Base-by-base conservation (phyloP, 2,888 invertebrate genomes). In the Chelonus formosanus region DNA sequence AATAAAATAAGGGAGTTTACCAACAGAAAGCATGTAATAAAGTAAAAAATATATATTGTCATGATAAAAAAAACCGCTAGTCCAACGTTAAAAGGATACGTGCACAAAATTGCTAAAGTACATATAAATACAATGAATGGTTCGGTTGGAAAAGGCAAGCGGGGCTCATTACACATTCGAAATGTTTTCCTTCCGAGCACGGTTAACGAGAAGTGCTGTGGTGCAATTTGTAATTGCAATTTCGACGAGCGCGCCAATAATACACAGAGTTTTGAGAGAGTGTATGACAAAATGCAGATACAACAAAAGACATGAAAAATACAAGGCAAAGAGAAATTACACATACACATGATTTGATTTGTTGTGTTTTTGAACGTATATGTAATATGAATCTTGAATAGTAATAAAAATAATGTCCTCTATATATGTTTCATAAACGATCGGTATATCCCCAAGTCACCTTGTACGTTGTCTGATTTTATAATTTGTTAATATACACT, bases 221-320 rank as follows among this genome's bases (percentile, higher is more conserved):
- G 61, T 67, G 50, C 63, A 67, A 60, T 65, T 67, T 65, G 65
- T 65, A 70, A 67, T 67, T 66, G 65, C 63, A 63, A 67, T 56
- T 70, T 65, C 65, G 44, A 57, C 60, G 52, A 65, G 63, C 53
- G 57, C 58, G 57, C 67, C 67, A 67, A 67, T 63, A 65, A 67
- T 67, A 62, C 63, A 67, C 45, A 62, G 55, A 35, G 53, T 43
- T 8, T n/a, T 53, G 35, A 44, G 35, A 54, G 54, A 47, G 36
- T 44, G 52, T 53, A 47, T 43, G 64, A 45, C 50, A 32, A 44
- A 64, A 45, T 35, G 50, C 8, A 47, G 44, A 10, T n/a, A 5
- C 44, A 10, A 32, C 5, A 45, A n/a, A 62, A 8, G 7, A 34
- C 32, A 34, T 6, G 32, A 52, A 32, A 52, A 8, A 34, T 8